A percentile compares a stretch with the other conserved stretches of the same genome.
Evolutionary conservation across 2,113 vertebrate species (phyloP).

Genomic region (Alexandromys fortis): DNA sequence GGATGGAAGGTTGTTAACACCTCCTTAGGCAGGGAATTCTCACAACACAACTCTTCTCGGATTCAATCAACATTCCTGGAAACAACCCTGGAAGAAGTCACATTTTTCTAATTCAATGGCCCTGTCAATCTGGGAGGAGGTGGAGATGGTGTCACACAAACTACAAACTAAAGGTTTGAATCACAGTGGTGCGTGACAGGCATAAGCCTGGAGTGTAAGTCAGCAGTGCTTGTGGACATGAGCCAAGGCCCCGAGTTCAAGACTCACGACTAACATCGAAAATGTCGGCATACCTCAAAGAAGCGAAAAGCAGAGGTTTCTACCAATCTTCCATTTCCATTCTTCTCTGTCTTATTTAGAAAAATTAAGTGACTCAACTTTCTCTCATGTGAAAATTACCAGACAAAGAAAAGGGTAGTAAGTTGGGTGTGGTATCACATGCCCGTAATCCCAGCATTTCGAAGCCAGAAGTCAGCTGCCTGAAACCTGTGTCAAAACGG

Average conservation of each 20-base stretch:
- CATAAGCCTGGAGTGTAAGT: not conserved
- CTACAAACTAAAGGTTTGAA: not conserved
- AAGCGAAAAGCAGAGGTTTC: accelerated
- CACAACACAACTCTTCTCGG: not conserved
- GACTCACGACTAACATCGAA: not conserved
- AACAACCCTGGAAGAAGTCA: not conserved
- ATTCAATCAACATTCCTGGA: accelerated
- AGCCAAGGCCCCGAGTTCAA: not conserved
- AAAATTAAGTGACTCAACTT: not conserved
- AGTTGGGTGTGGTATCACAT: not conserved
- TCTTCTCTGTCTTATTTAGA: not conserved
- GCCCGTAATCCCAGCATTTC: not conserved
- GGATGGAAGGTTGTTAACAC: not conserved
- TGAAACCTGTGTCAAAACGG: not conserved
- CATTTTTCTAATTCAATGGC: not conserved
- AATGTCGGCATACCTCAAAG: accelerated
- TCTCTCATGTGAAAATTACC: not conserved
- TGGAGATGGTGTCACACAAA: accelerated
- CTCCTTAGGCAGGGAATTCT: not conserved
- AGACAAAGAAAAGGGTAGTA: not conserved
- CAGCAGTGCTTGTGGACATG: not conserved
- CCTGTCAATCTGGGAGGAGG: not conserved
- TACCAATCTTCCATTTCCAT: not conserved
- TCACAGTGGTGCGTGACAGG: accelerated
- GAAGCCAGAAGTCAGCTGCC: not conserved